Conservation (phyloP, 23 tunicate genomes). For the Oikopleura dioica region DNA sequence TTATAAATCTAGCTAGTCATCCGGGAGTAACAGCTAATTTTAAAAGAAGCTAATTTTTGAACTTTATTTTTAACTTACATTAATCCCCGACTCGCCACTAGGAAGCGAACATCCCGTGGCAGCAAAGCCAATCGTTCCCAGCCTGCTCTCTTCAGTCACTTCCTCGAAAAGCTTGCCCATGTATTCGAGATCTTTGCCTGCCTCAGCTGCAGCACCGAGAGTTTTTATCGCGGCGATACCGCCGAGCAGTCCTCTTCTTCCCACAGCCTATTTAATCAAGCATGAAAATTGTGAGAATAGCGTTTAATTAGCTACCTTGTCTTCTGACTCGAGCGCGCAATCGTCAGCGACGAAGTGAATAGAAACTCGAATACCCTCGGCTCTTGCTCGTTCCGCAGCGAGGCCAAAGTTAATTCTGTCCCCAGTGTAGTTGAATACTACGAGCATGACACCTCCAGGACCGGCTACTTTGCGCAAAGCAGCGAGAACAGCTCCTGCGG, state of each 20-base stretch:
- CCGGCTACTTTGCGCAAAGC: constrained; percentile 46
- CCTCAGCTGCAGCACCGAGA: not conserved
- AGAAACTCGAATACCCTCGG: constrained; percentile 20
- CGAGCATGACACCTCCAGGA: constrained; percentile 31
- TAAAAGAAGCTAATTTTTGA: too few species aligned
- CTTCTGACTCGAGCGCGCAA: constrained; percentile 11
- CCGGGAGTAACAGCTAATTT: too few species aligned
- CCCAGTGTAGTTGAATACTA: constrained; percentile 92
- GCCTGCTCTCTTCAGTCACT: not conserved
- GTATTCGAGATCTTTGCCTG: not conserved
- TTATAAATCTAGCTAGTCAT: too few species aligned
- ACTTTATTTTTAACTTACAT: too few species aligned
- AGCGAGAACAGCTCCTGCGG: constrained; percentile 56
- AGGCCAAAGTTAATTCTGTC: constrained; percentile 92
- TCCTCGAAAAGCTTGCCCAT: constrained; percentile 23
- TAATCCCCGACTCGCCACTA: constrained; percentile 56
- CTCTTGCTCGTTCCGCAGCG: constrained; percentile 62
- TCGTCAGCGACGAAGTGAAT: not conserved
- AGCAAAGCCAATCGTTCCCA: constrained; percentile 86
- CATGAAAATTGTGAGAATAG: too few species aligned
- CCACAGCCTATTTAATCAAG: too few species aligned
- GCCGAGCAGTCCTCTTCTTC: not conserved
- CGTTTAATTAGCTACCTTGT: too few species aligned
- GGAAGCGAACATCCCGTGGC: constrained; percentile 84
- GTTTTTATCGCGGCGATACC: not conserved